These are phyloP conservation scores for Xestobium rufovillosum DNA, from an alignment of 2,888 invertebrate species.

Conservation along the genomic window DNA sequence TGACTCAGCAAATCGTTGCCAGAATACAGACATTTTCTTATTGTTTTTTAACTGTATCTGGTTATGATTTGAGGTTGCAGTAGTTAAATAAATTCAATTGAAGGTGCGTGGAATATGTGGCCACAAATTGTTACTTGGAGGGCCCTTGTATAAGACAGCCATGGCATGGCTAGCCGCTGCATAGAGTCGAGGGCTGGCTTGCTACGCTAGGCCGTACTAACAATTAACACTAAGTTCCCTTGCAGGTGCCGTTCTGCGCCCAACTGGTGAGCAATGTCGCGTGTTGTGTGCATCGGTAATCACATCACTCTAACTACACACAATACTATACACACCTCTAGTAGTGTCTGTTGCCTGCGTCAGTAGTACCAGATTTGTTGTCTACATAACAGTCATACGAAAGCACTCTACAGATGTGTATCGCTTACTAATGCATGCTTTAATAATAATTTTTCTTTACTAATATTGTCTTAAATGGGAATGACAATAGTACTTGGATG, in stretches of 20 bases:
- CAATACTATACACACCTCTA: conserved; percentile 41
- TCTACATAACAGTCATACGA: conserved; percentile 8
- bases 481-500: conserved; percentile 12
- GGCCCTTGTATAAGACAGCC: too few relatives aligned
- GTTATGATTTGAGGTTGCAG: too few relatives aligned
- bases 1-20: too few relatives aligned
- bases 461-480: conserved; percentile 15
- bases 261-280: conserved; percentile 92
- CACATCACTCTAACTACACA: conserved; percentile 63
- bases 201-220: conserved; percentile 44
- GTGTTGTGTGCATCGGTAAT: conserved; percentile 93
- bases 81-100: too few relatives aligned
- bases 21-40: too few relatives aligned
- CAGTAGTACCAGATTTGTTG: conserved; percentile 9
- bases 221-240: conserved; percentile 49
- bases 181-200: conserved; percentile 37
- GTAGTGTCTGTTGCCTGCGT: conserved; percentile 39
- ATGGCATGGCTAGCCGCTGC: conserved; percentile 40
- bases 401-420: conserved; percentile 45
- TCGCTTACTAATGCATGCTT: conserved; percentile 30
- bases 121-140: too few relatives aligned
- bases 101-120: too few relatives aligned
- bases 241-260: conserved; percentile 88
- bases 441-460: conserved; percentile 16
- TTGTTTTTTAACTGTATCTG: too few relatives aligned